These are phyloP conservation scores for Hypanus sabinus DNA, from an alignment of 2,113 vertebrate species.

Conservation along the genomic window DNA sequence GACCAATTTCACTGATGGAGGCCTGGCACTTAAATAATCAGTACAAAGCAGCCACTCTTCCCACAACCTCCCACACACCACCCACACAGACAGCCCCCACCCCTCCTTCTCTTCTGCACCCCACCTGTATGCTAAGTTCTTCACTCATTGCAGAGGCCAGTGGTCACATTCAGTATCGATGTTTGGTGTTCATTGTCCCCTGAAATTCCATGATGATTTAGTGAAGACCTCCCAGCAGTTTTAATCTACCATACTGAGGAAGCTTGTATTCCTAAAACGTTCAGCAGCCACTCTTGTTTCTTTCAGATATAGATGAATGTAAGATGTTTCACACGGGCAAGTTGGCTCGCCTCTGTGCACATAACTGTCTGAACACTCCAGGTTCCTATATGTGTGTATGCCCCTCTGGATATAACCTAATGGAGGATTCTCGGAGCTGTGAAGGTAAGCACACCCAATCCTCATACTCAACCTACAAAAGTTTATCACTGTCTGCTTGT, in stretches of 20 bases:
- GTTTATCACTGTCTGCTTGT: neutral
- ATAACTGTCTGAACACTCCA: conserved; percentile 70
- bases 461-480: neutral
- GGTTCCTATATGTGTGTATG: conserved; percentile 76
- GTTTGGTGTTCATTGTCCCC: neutral
- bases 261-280: neutral
- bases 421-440: conserved; percentile 59
- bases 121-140: neutral
- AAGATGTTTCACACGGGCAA: conserved; percentile 66
- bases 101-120: neutral
- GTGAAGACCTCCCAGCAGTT: neutral
- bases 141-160: neutral
- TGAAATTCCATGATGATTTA: neutral
- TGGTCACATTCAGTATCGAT: too few relatives aligned
- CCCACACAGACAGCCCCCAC: neutral
- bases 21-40: too few relatives aligned
- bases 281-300: neutral
- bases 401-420: conserved; percentile 66
- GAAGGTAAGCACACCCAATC: conserved; percentile 56
- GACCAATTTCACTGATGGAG: neutral
- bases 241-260: neutral
- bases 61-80: neutral
- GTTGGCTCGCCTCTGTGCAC: conserved; percentile 63
- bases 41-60: neutral
- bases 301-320: conserved; percentile 79